These are phyloP conservation scores for Turritopsis dohrnii DNA, from an alignment of 30 jellyfish, hydroid and myxozoan genomes.

Conservation along the genomic window DNA sequence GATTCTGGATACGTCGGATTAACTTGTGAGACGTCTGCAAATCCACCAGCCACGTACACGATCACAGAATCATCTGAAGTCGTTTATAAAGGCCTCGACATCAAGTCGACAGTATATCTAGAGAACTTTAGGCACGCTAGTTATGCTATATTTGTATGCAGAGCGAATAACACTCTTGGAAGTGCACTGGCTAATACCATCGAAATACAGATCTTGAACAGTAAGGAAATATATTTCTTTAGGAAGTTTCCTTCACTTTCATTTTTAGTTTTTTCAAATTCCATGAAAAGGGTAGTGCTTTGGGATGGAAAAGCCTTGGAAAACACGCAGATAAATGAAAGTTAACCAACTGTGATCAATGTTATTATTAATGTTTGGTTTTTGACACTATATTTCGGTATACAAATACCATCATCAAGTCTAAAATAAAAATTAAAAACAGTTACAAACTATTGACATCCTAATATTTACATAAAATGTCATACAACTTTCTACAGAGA, in stretches of 20 bases:
- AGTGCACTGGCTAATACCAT: background rate
- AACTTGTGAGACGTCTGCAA: slow-evolving; percentile 7
- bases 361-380: too few relatives aligned
- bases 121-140: background rate
- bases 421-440: too few relatives aligned
- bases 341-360: too few relatives aligned
- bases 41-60: slow-evolving; percentile 23
- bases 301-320: too few relatives aligned
- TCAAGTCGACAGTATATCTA: background rate
- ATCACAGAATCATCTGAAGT: background rate
- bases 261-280: background rate
- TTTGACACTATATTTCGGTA: too few relatives aligned
- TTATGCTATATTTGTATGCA: slow-evolving; percentile 10
- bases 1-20: background rate
- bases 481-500: too few relatives aligned
- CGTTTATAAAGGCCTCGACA: background rate
- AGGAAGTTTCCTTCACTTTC: background rate
- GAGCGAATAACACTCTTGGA: slow-evolving; percentile 18
- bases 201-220: slow-evolving; percentile 6
- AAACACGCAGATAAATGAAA: too few relatives aligned
- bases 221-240: slow-evolving; percentile 10
- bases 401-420: too few relatives aligned
- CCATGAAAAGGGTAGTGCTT: too few relatives aligned
- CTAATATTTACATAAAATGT: too few relatives aligned
- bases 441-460: too few relatives aligned